Evolutionary conservation across 2,797 vertebrate genomes (phyloP).

Genomic region (Linurgus olivaceus): DNA sequence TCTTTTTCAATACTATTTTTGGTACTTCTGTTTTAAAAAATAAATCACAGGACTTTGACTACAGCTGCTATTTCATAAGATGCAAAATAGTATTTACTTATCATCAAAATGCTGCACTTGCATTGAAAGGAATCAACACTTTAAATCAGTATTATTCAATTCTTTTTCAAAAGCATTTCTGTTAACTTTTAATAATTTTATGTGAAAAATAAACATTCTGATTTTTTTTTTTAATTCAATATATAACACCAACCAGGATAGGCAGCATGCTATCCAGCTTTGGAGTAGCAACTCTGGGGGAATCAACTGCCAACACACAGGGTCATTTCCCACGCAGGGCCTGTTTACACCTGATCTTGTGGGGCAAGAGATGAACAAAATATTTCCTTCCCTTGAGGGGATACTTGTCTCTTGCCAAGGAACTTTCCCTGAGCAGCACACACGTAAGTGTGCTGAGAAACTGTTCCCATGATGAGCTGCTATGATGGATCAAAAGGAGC

Average conservation of each 20-base stretch:
- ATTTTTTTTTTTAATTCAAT: background rate
- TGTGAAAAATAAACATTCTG: background rate
- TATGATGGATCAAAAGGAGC: conserved; percentile 39
- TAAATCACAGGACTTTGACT: background rate
- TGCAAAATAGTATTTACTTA: background rate
- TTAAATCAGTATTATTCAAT: background rate
- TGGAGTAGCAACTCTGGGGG: background rate
- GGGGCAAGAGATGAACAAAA: background rate
- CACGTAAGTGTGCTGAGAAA: background rate
- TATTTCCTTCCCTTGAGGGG: background rate
- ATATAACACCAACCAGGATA: background rate
- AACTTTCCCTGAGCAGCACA: background rate
- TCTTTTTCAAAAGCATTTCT: background rate
- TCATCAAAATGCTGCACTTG: background rate
- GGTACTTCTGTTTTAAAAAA: background rate
- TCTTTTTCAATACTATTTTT: background rate
- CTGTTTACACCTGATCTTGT: background rate
- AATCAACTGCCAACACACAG: background rate
- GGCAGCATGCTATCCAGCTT: background rate
- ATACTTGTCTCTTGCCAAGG: background rate
- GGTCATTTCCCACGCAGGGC: background rate
- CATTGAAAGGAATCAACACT: background rate
- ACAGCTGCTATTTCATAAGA: background rate
- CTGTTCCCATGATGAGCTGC: conserved; percentile 24
- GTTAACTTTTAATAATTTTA: background rate